Evolutionary conservation across 1,140 invertebrate genomes (phyloP).

Genomic region (Stenopsyche tienmushanensis): DNA sequence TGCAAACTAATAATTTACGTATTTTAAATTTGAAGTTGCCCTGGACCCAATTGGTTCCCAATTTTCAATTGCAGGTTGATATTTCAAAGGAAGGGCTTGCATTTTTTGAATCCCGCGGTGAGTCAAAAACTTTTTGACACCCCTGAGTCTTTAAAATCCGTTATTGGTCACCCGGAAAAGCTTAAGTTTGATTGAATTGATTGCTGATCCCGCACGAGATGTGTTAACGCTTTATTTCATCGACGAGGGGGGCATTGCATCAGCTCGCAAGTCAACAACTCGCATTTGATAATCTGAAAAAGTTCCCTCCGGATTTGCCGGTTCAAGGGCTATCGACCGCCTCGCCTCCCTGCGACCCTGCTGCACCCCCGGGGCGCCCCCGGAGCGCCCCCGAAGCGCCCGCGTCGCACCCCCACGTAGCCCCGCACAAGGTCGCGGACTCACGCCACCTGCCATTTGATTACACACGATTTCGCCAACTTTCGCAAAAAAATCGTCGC

Average conservation of each 20-base stretch:
- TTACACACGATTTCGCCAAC: background rate
- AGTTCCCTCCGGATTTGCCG: background rate
- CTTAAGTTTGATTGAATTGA: too few species aligned
- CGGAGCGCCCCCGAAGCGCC: background rate
- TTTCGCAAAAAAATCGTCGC: background rate
- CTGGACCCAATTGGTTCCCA: too few species aligned
- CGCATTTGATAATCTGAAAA: background rate
- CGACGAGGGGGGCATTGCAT: background rate
- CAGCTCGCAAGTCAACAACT: background rate
- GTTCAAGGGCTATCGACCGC: background rate
- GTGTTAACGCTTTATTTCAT: too few species aligned
- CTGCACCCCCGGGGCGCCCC: background rate
- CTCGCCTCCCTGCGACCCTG: background rate
- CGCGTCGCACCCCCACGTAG: background rate
- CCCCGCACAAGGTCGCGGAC: background rate
- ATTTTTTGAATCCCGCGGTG: too few species aligned
- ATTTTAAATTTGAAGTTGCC: too few species aligned
- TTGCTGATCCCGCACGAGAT: too few species aligned
- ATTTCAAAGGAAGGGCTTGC: too few species aligned
- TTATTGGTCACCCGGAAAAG: too few species aligned
- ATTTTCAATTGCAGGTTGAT: too few species aligned
- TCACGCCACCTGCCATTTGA: background rate
- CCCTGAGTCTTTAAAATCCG: too few species aligned
- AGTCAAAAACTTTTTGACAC: too few species aligned
- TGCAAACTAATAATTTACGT: too few species aligned